These are phyloP conservation scores for Odontocolon sp. DNA, from an alignment of 2,888 invertebrate species.

Conservation along the genomic window DNA sequence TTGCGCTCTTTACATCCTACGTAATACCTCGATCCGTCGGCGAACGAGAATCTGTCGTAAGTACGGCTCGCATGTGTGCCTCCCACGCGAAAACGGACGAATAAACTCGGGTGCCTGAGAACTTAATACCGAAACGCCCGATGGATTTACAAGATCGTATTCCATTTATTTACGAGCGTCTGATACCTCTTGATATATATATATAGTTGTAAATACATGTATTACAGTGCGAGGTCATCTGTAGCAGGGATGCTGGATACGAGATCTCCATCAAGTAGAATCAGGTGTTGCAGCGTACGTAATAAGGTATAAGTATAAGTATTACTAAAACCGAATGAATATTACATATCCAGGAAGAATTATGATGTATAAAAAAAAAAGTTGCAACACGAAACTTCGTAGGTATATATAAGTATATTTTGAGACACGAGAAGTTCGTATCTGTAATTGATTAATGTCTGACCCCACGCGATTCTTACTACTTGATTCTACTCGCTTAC, in stretches of 20 bases:
- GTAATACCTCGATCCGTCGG: constrained; percentile 30
- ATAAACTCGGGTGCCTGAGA: constrained; percentile 15
- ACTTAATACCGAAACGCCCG: constrained; percentile 50
- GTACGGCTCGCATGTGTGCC: background rate
- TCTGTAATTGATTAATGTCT: constrained; percentile 22
- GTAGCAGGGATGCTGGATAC: constrained; percentile 21
- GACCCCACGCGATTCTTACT: constrained; percentile 10
- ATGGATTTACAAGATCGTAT: constrained; percentile 53
- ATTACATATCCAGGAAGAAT: background rate
- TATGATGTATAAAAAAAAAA: constrained; percentile 5
- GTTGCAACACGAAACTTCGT: too few species aligned
- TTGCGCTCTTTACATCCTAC: constrained; percentile 4
- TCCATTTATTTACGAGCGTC: constrained; percentile 45
- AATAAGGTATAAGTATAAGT: constrained; percentile 6
- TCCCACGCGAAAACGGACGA: constrained; percentile 6
- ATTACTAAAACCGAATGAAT: background rate
- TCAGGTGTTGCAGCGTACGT: background rate
- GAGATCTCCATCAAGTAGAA: too few species aligned
- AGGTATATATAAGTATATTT: too few species aligned
- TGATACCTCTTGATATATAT: constrained; percentile 34
- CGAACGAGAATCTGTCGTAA: constrained; percentile 45
- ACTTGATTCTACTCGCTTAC: constrained; percentile 39
- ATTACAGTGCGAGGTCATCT: constrained; percentile 22
- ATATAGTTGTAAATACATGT: too few species aligned
- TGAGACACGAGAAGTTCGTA: too few species aligned